phyloP scores from a whole-genome alignment of 2,113 vertebrate species.

The Otus sunia region DNA sequence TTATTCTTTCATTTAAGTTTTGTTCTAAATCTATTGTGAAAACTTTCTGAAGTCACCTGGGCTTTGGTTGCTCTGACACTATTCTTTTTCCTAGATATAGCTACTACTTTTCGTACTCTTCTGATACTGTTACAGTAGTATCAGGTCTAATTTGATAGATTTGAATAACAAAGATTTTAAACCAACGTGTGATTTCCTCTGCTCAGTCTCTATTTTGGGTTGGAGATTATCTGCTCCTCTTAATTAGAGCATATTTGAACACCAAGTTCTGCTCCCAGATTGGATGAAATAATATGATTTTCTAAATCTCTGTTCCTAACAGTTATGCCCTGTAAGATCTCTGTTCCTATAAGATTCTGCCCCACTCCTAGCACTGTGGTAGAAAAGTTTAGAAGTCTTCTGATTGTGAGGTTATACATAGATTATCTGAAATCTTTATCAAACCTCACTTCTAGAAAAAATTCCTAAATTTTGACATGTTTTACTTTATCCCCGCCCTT shows the following conservation, averaged over 20 bases:
- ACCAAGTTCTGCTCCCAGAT: neutral
- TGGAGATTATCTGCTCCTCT: neutral
- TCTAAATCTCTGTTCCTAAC: neutral
- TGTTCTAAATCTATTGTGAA: neutral
- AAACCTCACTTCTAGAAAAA: neutral
- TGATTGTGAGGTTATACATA: neutral
- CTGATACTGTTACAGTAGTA: neutral
- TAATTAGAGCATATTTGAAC: neutral
- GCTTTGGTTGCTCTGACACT: neutral
- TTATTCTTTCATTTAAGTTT: slow-evolving; percentile 12
- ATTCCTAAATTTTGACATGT: neutral
- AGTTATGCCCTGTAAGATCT: neutral
- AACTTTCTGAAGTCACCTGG: neutral
- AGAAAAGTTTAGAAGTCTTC: neutral
- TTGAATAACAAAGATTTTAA: neutral
- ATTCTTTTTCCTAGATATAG: neutral
- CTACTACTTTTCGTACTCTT: neutral
- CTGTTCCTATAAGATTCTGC: neutral
- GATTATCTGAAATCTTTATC: neutral
- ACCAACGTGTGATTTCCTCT: neutral
- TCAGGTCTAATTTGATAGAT: neutral
- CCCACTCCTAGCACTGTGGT: neutral
- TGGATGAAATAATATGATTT: neutral
- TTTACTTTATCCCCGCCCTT: neutral
- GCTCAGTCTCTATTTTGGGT: neutral